Evolutionary conservation across 1,140 invertebrate species (phyloP).

Genomic region (Steinernema khuongi): DNA sequence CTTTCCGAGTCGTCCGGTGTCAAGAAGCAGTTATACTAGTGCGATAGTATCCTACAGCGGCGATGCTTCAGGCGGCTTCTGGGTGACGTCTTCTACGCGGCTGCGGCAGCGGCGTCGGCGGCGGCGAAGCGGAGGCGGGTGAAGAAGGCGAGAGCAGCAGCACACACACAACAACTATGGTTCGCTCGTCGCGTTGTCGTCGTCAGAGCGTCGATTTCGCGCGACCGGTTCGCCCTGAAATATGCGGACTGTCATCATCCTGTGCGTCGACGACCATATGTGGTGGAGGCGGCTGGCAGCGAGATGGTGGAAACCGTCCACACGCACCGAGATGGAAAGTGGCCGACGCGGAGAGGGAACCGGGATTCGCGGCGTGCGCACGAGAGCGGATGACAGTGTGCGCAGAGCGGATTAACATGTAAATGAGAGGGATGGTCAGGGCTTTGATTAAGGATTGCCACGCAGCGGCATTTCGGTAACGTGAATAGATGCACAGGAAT

Average conservation of each 20-base stretch:
- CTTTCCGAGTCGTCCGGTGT: neutral
- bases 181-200: conserved; percentile 14
- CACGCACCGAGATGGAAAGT: neutral
- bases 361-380: neutral
- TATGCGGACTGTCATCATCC: conserved; percentile 6
- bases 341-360: neutral
- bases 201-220: conserved; percentile 14
- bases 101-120: conserved; percentile 1
- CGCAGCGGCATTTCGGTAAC: too few species aligned
- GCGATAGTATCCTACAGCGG: neutral
- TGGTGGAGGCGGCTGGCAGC: neutral
- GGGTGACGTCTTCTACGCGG: neutral
- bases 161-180: conserved; percentile 19
- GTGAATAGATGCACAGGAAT: too few species aligned
- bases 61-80: neutral
- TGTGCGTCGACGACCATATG: neutral
- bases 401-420: neutral
- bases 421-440: too few species aligned
- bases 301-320: neutral
- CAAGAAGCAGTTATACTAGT: neutral
- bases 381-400: neutral
- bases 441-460: too few species aligned
- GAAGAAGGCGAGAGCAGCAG: conserved; percentile 18
- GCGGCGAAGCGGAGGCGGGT: conserved; percentile 13
- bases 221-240: conserved; percentile 16